Percentiles rank a stretch among this genome's conserved stretches.
Evolutionary conservation across 1,140 invertebrate species (phyloP).

Genomic region (Drosophila virilis): DNA sequence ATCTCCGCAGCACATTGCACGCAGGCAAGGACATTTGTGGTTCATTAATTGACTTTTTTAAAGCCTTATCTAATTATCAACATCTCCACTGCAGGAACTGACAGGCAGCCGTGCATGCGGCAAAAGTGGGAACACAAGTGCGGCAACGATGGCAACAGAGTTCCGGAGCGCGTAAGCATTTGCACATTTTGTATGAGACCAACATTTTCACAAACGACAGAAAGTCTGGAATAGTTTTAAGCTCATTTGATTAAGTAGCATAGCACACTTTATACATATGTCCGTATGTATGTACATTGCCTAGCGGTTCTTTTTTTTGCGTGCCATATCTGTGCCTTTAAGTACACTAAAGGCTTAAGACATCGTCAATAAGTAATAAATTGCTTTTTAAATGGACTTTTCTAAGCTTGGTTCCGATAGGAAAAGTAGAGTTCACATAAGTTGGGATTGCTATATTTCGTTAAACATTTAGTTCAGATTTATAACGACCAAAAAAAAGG

Average conservation of each 20-base stretch:
- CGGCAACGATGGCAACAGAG: constrained; percentile 12
- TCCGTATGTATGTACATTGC: not conserved
- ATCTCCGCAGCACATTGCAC: constrained; percentile 86
- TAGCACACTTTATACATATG: not conserved
- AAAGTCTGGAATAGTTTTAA: not conserved
- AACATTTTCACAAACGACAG: constrained; percentile 5
- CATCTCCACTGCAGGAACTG: constrained; percentile 46
- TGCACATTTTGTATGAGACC: constrained; percentile 64
- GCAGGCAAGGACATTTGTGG: constrained; percentile 35
- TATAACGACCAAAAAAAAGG: too few relatives aligned
- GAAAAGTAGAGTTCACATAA: too few relatives aligned
- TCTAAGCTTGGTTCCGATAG: too few relatives aligned
- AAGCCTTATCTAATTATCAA: not conserved
- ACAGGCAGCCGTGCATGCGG: constrained; percentile 59
- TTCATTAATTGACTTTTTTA: not conserved
- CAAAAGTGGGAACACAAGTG: constrained; percentile 41
- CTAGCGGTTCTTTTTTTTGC: too few relatives aligned
- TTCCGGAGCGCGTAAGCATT: constrained; percentile 49
- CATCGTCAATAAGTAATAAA: too few relatives aligned
- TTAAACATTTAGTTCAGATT: too few relatives aligned
- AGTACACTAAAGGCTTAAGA: too few relatives aligned
- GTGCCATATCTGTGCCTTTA: too few relatives aligned
- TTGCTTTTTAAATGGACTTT: too few relatives aligned
- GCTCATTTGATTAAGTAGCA: not conserved
- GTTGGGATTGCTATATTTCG: too few relatives aligned